Base-by-base conservation (phyloP, 2,888 invertebrate genomes). In the Stramonita haemastoma region DNA sequence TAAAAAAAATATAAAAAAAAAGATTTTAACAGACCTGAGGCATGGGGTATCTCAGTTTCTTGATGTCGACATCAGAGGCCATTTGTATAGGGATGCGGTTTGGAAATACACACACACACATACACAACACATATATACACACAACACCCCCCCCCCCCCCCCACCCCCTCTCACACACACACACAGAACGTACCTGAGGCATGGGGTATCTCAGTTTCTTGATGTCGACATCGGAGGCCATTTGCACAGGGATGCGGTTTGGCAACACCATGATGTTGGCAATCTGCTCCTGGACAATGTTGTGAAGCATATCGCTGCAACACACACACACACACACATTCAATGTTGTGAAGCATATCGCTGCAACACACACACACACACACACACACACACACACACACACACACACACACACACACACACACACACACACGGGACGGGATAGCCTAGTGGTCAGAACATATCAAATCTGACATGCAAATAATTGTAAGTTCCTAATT, bases 241-340 rank as follows among this genome's bases (percentile, higher is more conserved):
- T 96, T 89, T 98, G 98, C 91, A 99, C 97, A 0, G 98, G 98
- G 95, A 99, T 97, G 96, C 99, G 98, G 96, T 99, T 99, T 0
- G 99, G 99, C 93, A 99, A 96, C 57, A 99, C 99, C 97, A 98
- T 98, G 96, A 99, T 97, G 89, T 97, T 97, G 26, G 98, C 98
- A 85, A 99, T 97, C 96, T 99, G 98, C 95, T 99, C 98, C 26
- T 98, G 97, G 91, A 99, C 98, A 92, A 98, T 98, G 90, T 98
- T 97, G 79, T 98, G 97, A 91, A 99, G 96, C 92, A 98, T 97
- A 95, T 99, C 99, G 96, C 99, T 99, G 96, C 90, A 94, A 93
- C 92, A 86, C 89, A 89, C 83, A 11, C 19, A 8, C 32, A 32
- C n/a, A n/a, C n/a, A n/a, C n/a, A n/a, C n/a, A 15, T 11, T 60